phyloP scores from a whole-genome alignment of 2,888 invertebrate genomes.

The Heteromyza rotundicornis region DNA sequence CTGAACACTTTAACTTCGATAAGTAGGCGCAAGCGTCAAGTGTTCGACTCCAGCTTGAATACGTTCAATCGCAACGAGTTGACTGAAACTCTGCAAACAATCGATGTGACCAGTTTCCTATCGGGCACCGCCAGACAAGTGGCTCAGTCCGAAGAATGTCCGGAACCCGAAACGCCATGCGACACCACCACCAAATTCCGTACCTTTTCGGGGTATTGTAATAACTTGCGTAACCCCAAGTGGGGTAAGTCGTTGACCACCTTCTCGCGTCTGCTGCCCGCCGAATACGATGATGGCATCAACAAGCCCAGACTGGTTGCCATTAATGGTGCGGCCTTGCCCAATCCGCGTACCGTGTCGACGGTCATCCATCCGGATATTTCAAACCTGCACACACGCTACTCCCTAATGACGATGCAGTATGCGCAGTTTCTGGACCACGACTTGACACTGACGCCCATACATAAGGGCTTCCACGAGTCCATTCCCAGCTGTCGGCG shows the following conservation, averaged over 20 bases:
- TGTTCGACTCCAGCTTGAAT: conserved; percentile 71
- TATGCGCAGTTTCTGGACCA: conserved; percentile 94
- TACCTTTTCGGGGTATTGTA: conserved; percentile 83
- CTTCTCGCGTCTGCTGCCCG: conserved; percentile 82
- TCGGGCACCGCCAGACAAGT: conserved; percentile 58
- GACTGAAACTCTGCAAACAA: conserved; percentile 77
- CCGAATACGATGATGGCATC: conserved; percentile 88
- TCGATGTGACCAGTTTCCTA: conserved; percentile 77
- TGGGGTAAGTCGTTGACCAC: conserved; percentile 85
- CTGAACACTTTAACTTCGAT: conserved; percentile 68
- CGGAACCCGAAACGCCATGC: conserved; percentile 73
- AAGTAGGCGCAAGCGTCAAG: conserved; percentile 73
- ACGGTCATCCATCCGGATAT: conserved; percentile 91
- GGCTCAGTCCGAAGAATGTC: conserved; percentile 66
- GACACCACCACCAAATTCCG: conserved; percentile 73
- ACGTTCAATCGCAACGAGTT: conserved; percentile 69
- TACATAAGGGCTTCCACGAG: conserved; percentile 88
- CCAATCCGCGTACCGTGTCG: conserved; percentile 86
- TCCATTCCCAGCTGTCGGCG: conserved; percentile 88
- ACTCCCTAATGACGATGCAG: conserved; percentile 93
- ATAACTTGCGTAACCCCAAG: conserved; percentile 82
- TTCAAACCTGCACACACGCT: conserved; percentile 84
- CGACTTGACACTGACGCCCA: conserved; percentile 93
- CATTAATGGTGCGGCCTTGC: conserved; percentile 77
- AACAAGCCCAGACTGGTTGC: conserved; percentile 79